Percentiles rank a stretch among this genome's conserved stretches.
Conservation (phyloP, 1,140 invertebrate genomes). For the Drosophila ercepeae region DNA sequence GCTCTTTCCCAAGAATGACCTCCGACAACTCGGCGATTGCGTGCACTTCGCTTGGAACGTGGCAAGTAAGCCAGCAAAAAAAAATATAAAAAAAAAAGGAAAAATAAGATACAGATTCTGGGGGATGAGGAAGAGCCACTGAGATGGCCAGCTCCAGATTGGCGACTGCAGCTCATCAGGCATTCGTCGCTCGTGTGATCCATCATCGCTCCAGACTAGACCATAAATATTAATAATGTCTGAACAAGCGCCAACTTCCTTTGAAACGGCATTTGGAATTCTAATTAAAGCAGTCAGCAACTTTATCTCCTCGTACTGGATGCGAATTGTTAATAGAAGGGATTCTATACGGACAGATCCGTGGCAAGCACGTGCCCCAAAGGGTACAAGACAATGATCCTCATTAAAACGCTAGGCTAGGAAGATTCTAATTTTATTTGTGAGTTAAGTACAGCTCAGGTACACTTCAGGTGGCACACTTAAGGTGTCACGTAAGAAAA, state of each 20-base stretch:
- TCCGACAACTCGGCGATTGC: conserved; percentile 41
- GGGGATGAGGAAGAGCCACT: conserved; percentile 1
- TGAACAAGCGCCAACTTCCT: conserved; percentile 77
- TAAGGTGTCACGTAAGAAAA: background rate
- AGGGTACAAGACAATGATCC: background rate
- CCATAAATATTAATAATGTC: conserved; percentile 74
- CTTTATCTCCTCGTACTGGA: conserved; percentile 57
- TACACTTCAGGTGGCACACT: background rate
- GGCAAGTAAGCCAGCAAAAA: conserved; percentile 27
- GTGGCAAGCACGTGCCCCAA: conserved; percentile 62
- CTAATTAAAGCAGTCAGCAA: conserved; percentile 76
- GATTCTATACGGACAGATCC: conserved; percentile 16
- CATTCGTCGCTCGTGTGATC: conserved; percentile 55
- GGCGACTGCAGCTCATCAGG: conserved; percentile 57
- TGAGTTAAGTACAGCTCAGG: too few species aligned
- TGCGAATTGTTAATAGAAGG: conserved; percentile 52
- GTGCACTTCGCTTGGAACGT: conserved; percentile 57
- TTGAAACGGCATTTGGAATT: conserved; percentile 78
- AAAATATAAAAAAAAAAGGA: background rate
- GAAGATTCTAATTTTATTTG: too few species aligned
- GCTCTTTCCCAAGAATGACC: conserved; percentile 40
- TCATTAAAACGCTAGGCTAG: conserved; percentile 2
- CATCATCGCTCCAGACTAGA: conserved; percentile 60
- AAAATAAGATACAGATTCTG: background rate
- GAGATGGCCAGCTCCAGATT: conserved; percentile 26